Conservation (phyloP, 2,888 invertebrate species). For the Megastigmus dorsalis region DNA sequence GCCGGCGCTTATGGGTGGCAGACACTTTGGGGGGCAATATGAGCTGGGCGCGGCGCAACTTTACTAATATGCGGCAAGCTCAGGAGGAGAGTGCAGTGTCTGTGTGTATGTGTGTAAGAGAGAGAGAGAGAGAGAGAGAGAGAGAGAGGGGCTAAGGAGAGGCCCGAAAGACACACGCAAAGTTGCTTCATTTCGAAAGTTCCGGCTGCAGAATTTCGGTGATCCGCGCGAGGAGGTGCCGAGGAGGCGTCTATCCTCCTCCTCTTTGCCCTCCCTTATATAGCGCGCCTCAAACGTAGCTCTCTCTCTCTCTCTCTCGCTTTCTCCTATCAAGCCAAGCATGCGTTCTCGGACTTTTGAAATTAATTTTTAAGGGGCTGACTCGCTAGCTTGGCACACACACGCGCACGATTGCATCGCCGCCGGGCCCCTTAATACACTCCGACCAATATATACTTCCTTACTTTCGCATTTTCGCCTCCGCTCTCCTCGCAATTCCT, state of each 20-base stretch:
- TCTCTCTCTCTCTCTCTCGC: constrained; percentile 15
- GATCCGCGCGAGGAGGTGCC: constrained; percentile 33
- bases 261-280: too few species aligned
- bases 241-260: too few species aligned
- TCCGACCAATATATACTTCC: constrained; percentile 45
- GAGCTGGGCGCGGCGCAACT: constrained; percentile 69
- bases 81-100: too few species aligned
- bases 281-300: constrained; percentile 9
- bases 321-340: constrained; percentile 3
- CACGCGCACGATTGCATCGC: neutral
- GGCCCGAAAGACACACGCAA: constrained; percentile 73
- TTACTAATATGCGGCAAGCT: constrained; percentile 70
- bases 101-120: too few species aligned
- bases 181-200: constrained; percentile 71
- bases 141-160: constrained; percentile 57
- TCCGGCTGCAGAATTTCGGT: constrained; percentile 47
- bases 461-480: constrained; percentile 48
- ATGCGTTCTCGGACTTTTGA: constrained; percentile 62
- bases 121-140: too few species aligned
- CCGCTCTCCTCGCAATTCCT: neutral
- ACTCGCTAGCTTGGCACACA: neutral
- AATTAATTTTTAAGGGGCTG: constrained; percentile 69
- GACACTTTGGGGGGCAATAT: constrained; percentile 57
- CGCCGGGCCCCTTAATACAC: constrained; percentile 14
- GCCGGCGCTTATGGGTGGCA: too few species aligned